Evolutionary conservation across 2,113 vertebrate genomes (phyloP).

Genomic region (Onychorhynchus coronatus): DNA sequence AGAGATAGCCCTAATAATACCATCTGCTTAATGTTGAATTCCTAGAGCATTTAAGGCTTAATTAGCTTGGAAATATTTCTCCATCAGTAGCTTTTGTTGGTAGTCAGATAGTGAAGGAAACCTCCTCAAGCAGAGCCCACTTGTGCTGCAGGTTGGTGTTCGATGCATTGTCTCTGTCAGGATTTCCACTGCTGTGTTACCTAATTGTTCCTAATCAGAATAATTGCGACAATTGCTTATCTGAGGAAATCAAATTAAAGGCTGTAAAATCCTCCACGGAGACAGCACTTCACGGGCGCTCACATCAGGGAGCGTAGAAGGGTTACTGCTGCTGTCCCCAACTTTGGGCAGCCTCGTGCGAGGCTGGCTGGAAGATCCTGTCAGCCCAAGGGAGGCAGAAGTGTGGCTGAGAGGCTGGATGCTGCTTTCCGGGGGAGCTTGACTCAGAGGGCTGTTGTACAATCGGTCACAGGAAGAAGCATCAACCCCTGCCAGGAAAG

Average conservation of each 20-base stretch:
- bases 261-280: conserved; percentile 64
- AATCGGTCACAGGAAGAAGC: rapidly evolving
- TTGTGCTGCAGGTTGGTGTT: conserved; percentile 43
- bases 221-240: conserved; percentile 75
- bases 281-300: conserved; percentile 45
- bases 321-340: conserved; percentile 17
- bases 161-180: conserved; percentile 56
- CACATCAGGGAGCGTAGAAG: conserved; percentile 35
- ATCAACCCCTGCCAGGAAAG: rapidly evolving
- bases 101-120: conserved; percentile 51
- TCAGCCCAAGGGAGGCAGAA: background rate
- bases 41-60: conserved; percentile 74
- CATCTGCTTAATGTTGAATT: conserved; percentile 66
- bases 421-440: background rate
- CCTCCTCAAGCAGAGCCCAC: conserved; percentile 54
- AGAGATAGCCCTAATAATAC: conserved; percentile 47
- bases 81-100: conserved; percentile 73
- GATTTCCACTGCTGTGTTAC: conserved; percentile 57
- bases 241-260: conserved; percentile 77
- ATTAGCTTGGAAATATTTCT: conserved; percentile 72
- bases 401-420: background rate
- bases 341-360: background rate
- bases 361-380: background rate
- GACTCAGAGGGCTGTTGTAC: background rate
- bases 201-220: conserved; percentile 80